Evolutionary conservation across 2,113 vertebrate genomes (phyloP).

Genomic region (Anarrhichthys ocellatus): DNA sequence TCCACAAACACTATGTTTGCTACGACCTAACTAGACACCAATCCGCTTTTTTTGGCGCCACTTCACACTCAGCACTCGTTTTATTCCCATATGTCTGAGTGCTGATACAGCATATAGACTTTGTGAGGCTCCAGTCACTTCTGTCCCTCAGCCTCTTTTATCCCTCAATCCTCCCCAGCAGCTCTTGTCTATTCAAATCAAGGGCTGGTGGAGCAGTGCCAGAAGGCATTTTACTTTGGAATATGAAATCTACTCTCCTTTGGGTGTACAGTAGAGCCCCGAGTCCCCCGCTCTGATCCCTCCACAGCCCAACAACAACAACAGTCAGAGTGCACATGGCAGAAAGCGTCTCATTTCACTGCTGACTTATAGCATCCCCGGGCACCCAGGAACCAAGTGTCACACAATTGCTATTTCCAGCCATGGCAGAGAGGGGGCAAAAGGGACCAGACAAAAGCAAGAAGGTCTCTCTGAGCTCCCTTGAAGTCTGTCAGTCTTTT

Average conservation of each 20-base stretch:
- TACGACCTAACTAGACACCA: not conserved
- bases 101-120: slow-evolving; percentile 60
- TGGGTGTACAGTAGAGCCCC: slow-evolving; percentile 65
- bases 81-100: slow-evolving; percentile 25
- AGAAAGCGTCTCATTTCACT: slow-evolving; percentile 54
- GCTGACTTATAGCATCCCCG: slow-evolving; percentile 37
- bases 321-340: slow-evolving; percentile 54
- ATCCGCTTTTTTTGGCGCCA: slow-evolving; percentile 3
- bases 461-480: slow-evolving; percentile 48
- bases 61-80: slow-evolving; percentile 13
- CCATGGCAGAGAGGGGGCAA: slow-evolving; percentile 28
- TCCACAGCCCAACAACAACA: slow-evolving; percentile 71
- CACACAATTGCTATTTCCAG: slow-evolving; percentile 70
- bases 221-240: slow-evolving; percentile 74
- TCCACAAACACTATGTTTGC: not conserved
- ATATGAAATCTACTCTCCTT: slow-evolving; percentile 72
- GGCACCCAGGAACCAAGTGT: slow-evolving; percentile 71
- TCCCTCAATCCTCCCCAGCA: slow-evolving; percentile 74
- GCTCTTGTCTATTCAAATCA: slow-evolving; percentile 79
- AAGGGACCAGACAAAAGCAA: slow-evolving; percentile 55
- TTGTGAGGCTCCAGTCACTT: slow-evolving; percentile 60
- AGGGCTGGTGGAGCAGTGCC: slow-evolving; percentile 68
- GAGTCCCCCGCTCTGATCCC: slow-evolving; percentile 68
- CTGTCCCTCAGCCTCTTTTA: slow-evolving; percentile 64
- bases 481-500: slow-evolving; percentile 64